Conservation (phyloP, 2,113 vertebrate species). For the Emydocephalus ijimae region DNA sequence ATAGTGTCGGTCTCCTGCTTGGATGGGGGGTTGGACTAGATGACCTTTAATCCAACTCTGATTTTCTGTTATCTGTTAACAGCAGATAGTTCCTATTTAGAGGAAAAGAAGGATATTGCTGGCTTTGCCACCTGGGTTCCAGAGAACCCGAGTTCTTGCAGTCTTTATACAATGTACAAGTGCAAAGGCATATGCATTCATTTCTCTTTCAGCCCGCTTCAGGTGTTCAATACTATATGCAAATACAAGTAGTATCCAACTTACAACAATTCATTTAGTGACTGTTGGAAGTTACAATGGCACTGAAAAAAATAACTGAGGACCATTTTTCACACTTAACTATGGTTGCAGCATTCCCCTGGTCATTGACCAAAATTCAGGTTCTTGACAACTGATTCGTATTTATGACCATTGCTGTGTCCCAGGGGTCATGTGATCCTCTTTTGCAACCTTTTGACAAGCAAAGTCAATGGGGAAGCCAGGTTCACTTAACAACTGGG, state of each 20-base stretch:
- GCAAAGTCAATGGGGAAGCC: no score
- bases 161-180: background rate
- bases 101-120: background rate
- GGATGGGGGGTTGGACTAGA: no score
- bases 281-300: background rate
- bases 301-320: background rate
- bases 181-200: background rate
- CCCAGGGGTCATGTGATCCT: no score
- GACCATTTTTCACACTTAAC: background rate
- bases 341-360: background rate
- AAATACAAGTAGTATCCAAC: background rate
- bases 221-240: background rate
- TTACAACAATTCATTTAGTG: background rate
- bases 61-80: no score
- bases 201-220: background rate
- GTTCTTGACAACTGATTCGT: background rate
- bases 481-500: background rate
- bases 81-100: background rate
- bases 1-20: no score
- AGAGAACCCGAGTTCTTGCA: background rate
- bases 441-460: no score
- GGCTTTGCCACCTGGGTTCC: background rate
- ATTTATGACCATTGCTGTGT: background rate
- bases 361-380: background rate
- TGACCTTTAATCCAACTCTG: no score